Base-by-base conservation (phyloP, 2,797 vertebrate genomes). In the Eupleurogrammus muticus region DNA sequence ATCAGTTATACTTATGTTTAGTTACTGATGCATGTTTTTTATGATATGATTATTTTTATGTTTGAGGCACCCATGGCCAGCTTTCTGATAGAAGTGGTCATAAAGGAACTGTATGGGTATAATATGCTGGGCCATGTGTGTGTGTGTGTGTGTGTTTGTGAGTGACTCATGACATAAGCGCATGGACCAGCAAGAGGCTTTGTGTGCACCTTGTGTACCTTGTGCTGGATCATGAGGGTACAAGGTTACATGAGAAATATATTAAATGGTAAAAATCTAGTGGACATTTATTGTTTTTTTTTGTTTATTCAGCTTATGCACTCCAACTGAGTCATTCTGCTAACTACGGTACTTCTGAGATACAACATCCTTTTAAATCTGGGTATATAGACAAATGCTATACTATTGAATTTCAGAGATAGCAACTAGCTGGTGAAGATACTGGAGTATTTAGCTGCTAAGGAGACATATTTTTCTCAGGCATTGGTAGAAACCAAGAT, bases 91-190 rank as follows among this genome's bases (percentile, higher is more conserved):
- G 79, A 85, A 81, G 79, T 59, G 14, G 9, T 80, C 70, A 57
- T 68, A 74, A 75, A 82, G 69, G 70, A 52, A 49, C 63, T 67
- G 76, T 80, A 87, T 66, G 68, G 58, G 36, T 54, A 32, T 61
- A 53, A 63, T 66, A 34, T 60, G 50, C 40, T 61, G 55, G 19
- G 9, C 51, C 46, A 20, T 69, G 56, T 66, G 42, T 47, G 67
- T 51, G 46, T 38, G 53, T 58, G 68, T 56, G 54, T 57, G 57
- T 51, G 70, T 54, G 70, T 36, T 64, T 59, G 16, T 21, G 12
- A 20, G 36, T 52, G 62, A 6, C 63, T 71, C 4, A 20, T 90
- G 90, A 89, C 69, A 66, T 83, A 76, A 82, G 40, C 76, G 66
- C 72, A 36, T 36, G 76, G 50, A 60, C 48, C 60, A 48, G 47